Base-by-base conservation (phyloP, 2,113 vertebrate species). In the Albula goreensis region DNA sequence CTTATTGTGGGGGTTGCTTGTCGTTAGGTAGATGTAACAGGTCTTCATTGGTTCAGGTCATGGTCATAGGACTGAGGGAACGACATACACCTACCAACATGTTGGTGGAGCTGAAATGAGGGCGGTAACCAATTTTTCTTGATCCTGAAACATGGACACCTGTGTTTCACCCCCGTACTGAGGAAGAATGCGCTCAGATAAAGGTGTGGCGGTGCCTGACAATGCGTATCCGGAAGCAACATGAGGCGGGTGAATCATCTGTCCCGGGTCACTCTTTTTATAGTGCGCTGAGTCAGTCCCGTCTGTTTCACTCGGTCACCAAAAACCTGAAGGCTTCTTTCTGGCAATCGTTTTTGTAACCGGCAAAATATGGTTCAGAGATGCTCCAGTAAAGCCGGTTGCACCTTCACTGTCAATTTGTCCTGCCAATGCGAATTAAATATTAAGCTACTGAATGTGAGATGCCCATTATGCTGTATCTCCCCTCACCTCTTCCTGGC, bases 201-300 rank as follows among this genome's bases (percentile, higher is more conserved):
- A 80, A 31, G 80, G 78, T 53, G 11, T n/a, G 41, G 52, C 22
- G 15, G 51, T 52, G 5, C 51, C 31, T n/a, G 17, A 19, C 9
- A 25, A 25, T 22, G 52, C 52, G 48, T 50, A 60, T 80, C 78
- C 60, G 22, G 31, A 50, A 60, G 53, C 57, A 48, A 17, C 52
- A 4, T 1, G 77, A 74, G 66, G 50, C 78, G 25, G 17, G 31
- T 85, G 84, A 85, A 83, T 83, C 81, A 87, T 80, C 57, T 80
- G 74, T 82, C 80, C 85, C 74, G 74, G 50, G 83, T 83, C 85
- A 60, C 77, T 63, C 83, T 70, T 80, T 86, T 84, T 70, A 53
- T 83, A 87, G 86, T 80, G 70, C 78, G 70, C 56, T 89, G 86
- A 91, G 78, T 89, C 85, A 86, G 85, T 91, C 66, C 31, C 80